Evolutionary conservation across 1,140 invertebrate species (phyloP).

Genomic region (Trinorchestia longiramus): DNA sequence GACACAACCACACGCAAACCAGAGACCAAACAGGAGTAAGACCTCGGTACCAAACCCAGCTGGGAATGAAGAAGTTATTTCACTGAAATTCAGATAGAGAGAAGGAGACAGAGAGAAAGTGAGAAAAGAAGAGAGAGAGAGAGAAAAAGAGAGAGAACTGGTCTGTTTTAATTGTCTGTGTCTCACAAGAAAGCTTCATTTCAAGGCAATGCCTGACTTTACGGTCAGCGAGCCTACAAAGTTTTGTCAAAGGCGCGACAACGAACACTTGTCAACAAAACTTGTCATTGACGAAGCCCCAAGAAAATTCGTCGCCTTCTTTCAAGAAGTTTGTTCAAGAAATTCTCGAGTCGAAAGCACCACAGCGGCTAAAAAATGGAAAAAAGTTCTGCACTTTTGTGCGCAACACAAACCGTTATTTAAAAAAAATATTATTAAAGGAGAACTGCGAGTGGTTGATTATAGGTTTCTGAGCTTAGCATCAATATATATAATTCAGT

Average conservation of each 20-base stretch:
- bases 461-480: too few relatives aligned
- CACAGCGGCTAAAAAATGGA: not conserved
- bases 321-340: not conserved
- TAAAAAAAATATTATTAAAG: too few relatives aligned
- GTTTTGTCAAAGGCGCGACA: not conserved
- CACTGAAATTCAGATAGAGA: too few relatives aligned
- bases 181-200: not conserved
- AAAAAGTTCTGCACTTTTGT: not conserved
- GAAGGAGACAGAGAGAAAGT: too few relatives aligned
- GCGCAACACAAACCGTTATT: not conserved
- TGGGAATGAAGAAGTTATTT: too few relatives aligned
- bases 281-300: not conserved
- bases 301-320: not conserved
- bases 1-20: too few relatives aligned
- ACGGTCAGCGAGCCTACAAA: not conserved
- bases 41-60: too few relatives aligned
- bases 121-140: too few relatives aligned
- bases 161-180: not conserved
- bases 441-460: too few relatives aligned
- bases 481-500: too few relatives aligned
- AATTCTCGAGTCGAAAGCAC: not conserved
- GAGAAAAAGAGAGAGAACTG: too few relatives aligned
- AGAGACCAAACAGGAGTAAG: too few relatives aligned
- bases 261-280: constrained; percentile 8
- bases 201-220: not conserved